These are phyloP conservation scores for Calidris pygmaea DNA, from an alignment of 2,113 vertebrate genomes.

Conservation along the genomic window DNA sequence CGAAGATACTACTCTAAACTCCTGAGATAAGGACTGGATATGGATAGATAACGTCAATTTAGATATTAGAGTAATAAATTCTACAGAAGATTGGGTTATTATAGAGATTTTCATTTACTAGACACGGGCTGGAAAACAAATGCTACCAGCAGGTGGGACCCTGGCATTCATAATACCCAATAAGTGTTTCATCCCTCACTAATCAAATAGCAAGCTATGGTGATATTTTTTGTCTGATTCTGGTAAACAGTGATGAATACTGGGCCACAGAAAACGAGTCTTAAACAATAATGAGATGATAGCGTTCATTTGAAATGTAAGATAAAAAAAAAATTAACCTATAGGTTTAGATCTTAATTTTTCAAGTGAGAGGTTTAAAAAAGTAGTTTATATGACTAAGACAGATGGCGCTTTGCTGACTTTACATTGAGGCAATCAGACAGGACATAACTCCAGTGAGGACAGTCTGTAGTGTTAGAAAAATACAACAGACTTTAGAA, in stretches of 20 bases:
- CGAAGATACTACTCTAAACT: background rate
- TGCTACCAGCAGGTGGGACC: background rate
- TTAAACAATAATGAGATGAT: background rate
- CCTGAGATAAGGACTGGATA: background rate
- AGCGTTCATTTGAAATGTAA: background rate
- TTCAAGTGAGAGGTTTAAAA: background rate
- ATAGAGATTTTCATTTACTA: background rate
- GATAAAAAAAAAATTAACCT: background rate
- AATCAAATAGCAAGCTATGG: background rate
- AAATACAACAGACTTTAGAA: background rate
- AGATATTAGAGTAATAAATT: background rate
- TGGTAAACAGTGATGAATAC: background rate
- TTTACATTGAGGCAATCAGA: background rate
- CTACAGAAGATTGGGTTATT: background rate
- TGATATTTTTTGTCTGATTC: background rate
- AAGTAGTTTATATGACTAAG: background rate
- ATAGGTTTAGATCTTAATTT: background rate
- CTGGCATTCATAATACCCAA: background rate
- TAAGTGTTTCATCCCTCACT: background rate
- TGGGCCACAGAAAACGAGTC: background rate
- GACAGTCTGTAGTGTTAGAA: background rate
- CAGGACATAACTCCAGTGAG: background rate
- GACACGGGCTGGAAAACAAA: background rate
- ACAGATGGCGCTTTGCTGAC: background rate
- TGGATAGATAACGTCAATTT: background rate